Base-by-base conservation (phyloP, 2,113 vertebrate genomes). In the Erythrocercus mccallii region DNA sequence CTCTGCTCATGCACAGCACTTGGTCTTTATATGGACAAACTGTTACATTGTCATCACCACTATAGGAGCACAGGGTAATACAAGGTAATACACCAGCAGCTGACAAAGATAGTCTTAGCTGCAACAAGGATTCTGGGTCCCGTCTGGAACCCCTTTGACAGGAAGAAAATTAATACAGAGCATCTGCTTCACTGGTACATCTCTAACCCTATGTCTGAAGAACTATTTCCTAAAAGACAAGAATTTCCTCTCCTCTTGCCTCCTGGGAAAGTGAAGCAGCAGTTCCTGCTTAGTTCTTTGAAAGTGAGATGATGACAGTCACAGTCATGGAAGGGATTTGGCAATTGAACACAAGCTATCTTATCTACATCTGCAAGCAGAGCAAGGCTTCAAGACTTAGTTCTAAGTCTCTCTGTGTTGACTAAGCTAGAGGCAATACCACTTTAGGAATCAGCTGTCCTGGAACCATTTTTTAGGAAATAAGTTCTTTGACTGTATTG, bases 101-200 rank as follows among this genome's bases (percentile, higher is more conserved):
- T 78, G 11, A 44, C 11, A 31, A 44, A 68, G 37, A 42, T 6
- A 38, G 30, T 42, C 30, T 31, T 47, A 28, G 18, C 11, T 53
- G 12, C 24, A 45, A 4, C 0, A 2, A 15, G 12, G 13, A 4
- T 15, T 53, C 28, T 79, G 11, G 5, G 6, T 70, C 31, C 61
- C 23, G 40, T 6, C 9, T 57, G n/a, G n/a, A 53, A 57, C 4
- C 4, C 4, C 11, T 62, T 28, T 54, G 53, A 20, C 9, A 22
- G 50, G 10, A 2, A 51, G 31, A 68, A 74, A 57, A 11, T 30
- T 6, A 79, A 31, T 62, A 62, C 0, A 2, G 38, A 80, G 2
- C 10, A 33, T 30, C 53, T 83, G 25, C 24, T 58, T 68, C 33
- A n/a, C 28, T 40, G 47, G 3, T 10, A 54, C 4, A 45, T 28